Base-by-base conservation (phyloP, 2,113 vertebrate species). In the Lepus timidus region DNA sequence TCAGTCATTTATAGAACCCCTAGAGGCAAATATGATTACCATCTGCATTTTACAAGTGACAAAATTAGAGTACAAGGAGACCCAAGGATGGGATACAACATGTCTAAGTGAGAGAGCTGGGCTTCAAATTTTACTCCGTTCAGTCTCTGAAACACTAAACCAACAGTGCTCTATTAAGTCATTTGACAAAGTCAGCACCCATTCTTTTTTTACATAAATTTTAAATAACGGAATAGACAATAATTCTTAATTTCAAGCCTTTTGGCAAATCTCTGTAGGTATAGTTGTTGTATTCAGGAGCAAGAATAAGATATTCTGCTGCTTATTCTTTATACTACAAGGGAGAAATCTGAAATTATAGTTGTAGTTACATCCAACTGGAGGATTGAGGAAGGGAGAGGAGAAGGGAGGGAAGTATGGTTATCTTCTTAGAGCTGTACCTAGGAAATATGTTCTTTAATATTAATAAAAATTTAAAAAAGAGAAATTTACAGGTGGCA, bases 181-280 rank as follows among this genome's bases (percentile, higher is more conserved):
- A 44, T 52, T 20, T 52, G 58, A 84, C 33, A 76, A 76, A 61
- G 31, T 67, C 20, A 55, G 31, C 23, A 91, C 44, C 36, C 36
- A 76, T 51, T 65, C 12, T 78, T 88, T 74, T 20, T 19, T 17
- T 22, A 51, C 67, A 49, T 23, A 75, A 62, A 16, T 52, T 79
- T 36, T 86, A 52, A 87, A 65, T 61, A 22, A 51, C 81, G 9
- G 10, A 75, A 92, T 17, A 85, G 16, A 61, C n/a, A 36, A 70
- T 9, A 91, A 70, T 75, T 76, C 85, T 81, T 89, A 74, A 70
- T 73, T 76, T 85, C 65, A 79, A 93, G 44, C 1, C 79, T 58
- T 85, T 16, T 25, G 76, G 44, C 33, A 83, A 90, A 61, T 67
- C 44, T 78, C 25, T 67, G 1, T 19, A 51, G 31, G 11, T 76